phyloP scores from a whole-genome alignment of 2,888 invertebrate genomes.

The Polymixis lichenea region DNA sequence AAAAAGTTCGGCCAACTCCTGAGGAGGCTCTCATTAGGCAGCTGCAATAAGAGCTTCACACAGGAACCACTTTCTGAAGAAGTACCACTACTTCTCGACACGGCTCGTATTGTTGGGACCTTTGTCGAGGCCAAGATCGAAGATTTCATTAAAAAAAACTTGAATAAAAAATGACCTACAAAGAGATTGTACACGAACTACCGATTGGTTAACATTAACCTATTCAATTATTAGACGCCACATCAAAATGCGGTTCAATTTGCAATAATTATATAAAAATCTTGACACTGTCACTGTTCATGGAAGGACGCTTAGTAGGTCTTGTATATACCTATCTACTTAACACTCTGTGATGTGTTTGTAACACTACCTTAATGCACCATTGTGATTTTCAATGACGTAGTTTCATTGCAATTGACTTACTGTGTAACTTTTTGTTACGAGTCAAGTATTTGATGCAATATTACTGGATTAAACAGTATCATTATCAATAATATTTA shows the following conservation, averaged over 20 bases:
- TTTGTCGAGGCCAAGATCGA: neutral
- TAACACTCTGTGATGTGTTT: slow-evolving; percentile 8
- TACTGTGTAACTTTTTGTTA: slow-evolving; percentile 16
- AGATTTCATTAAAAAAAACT: neutral
- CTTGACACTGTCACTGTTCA: slow-evolving; percentile 11
- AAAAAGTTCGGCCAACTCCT: no score
- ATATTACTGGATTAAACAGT: neutral
- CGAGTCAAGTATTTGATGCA: neutral
- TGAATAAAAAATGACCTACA: neutral
- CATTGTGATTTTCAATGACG: slow-evolving; percentile 32
- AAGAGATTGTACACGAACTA: neutral
- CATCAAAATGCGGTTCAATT: neutral
- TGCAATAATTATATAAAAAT: slow-evolving; percentile 5
- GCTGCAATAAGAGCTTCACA: no score
- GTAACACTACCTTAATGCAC: slow-evolving; percentile 50
- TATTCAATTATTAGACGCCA: neutral
- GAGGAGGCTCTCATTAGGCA: no score
- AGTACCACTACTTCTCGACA: no score
- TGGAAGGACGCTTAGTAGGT: slow-evolving; percentile 18
- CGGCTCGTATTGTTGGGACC: no score
- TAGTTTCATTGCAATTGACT: slow-evolving; percentile 23
- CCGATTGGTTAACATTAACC: neutral
- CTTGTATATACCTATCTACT: neutral
- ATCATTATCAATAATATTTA: neutral
- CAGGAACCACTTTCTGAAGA: no score